Evolutionary conservation across 2,113 vertebrate genomes (phyloP).

Genomic region (Mormyrus iriodes): DNA sequence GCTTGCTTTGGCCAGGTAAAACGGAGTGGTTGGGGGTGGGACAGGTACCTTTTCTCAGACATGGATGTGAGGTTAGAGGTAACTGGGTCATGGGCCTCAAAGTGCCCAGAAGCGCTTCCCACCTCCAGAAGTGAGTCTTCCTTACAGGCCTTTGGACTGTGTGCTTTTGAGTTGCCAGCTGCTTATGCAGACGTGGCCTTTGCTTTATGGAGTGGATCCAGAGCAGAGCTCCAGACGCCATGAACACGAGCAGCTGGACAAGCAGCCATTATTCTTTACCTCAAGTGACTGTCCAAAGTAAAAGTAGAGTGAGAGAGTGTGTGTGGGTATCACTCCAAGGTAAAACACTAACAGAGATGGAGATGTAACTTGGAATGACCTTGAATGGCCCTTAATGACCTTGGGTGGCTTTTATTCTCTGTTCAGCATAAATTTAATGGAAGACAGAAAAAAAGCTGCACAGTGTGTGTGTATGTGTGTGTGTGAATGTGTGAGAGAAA

Average conservation of each 20-base stretch:
- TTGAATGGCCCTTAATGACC: neutral
- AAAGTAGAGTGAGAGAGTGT: neutral
- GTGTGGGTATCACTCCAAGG: neutral
- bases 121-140: slow-evolving; percentile 37
- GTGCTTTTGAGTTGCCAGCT: slow-evolving; percentile 46
- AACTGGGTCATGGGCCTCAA: slow-evolving; percentile 38
- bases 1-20: slow-evolving; percentile 20
- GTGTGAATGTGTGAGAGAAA: neutral
- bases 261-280: neutral
- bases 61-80: neutral
- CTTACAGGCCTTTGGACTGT: slow-evolving; percentile 34
- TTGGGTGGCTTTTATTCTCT: slow-evolving; percentile 26
- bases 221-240: neutral
- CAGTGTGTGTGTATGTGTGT: neutral
- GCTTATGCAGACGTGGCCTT: slow-evolving; percentile 37
- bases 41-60: neutral
- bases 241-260: neutral
- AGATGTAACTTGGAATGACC: slow-evolving; percentile 76
- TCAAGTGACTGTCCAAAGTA: neutral
- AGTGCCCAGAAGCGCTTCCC: slow-evolving; percentile 62
- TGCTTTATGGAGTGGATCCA: slow-evolving; percentile 22
- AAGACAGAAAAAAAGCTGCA: slow-evolving; percentile 28
- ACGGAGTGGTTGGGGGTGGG: slow-evolving; percentile 3
- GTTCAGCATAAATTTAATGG: slow-evolving; percentile 47
- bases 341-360: neutral